Percentiles rank a stretch among this genome's conserved stretches.
These are phyloP conservation scores for Frankliniella fusca DNA, from an alignment of 2,888 invertebrate species.

Conservation along the genomic window DNA sequence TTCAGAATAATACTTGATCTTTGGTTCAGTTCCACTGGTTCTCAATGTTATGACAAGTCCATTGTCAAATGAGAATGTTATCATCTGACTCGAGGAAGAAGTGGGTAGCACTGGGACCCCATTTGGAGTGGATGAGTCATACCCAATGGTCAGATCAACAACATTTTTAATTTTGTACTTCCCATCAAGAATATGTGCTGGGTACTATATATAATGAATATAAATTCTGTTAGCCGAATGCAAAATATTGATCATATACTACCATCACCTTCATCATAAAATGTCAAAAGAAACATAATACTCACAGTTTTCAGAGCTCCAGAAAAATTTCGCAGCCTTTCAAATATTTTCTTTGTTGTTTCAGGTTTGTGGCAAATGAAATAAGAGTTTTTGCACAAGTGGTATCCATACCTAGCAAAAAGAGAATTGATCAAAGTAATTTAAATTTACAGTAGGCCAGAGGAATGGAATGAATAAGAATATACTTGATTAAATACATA, in stretches of 20 bases:
- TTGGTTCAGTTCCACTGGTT: conserved; percentile 98
- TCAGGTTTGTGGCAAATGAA: conserved; percentile 75
- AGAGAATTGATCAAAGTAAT: background rate
- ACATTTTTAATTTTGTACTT: conserved; percentile 64
- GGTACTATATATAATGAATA: conserved; percentile 58
- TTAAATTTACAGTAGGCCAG: conserved; percentile 1
- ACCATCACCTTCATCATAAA: background rate
- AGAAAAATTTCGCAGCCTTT: conserved; percentile 70
- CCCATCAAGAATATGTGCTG: conserved; percentile 58
- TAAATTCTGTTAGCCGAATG: background rate
- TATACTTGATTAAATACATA: conserved; percentile 44
- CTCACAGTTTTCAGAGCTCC: conserved; percentile 58
- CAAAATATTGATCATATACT: too few relatives aligned
- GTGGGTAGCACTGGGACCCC: conserved; percentile 66
- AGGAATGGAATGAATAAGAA: background rate
- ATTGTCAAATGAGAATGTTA: conserved; percentile 85
- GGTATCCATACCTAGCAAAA: conserved; percentile 74
- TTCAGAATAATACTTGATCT: conserved; percentile 97
- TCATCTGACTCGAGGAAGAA: conserved; percentile 76
- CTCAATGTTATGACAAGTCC: conserved; percentile 83
- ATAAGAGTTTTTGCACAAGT: conserved; percentile 83
- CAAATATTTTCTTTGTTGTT: conserved; percentile 70
- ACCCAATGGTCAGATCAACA: conserved; percentile 85
- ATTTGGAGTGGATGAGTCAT: conserved; percentile 67
- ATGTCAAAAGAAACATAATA: conserved; percentile 31